These are phyloP conservation scores for Bursaphelenchus mucronatus DNA, from an alignment of 1,140 invertebrate genomes.

Conservation along the genomic window DNA sequence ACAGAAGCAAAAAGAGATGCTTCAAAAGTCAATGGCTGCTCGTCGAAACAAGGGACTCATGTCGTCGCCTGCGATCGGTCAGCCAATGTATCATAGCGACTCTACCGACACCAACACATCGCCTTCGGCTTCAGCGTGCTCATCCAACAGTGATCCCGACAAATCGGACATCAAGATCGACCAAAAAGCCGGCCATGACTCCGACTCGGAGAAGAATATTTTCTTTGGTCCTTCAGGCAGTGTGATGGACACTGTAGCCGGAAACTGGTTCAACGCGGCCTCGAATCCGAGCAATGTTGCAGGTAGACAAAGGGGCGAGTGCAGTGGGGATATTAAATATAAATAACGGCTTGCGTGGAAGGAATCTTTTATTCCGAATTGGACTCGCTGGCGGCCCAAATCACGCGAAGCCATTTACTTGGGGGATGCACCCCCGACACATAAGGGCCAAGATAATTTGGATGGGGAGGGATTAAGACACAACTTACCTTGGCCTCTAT, in stretches of 20 bases:
- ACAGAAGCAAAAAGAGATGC: slow-evolving; percentile 3
- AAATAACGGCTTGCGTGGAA: too few species aligned
- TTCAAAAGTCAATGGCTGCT: slow-evolving; percentile 9
- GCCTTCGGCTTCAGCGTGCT: slow-evolving; percentile 11
- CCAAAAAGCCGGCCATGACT: neutral
- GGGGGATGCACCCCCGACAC: too few species aligned
- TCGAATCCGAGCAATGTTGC: slow-evolving; percentile 11
- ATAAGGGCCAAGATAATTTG: too few species aligned
- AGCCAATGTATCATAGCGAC: slow-evolving; percentile 1
- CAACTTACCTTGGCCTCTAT: too few species aligned
- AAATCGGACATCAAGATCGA: slow-evolving; percentile 2
- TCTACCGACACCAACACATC: neutral
- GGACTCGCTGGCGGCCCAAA: too few species aligned
- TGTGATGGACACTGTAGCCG: neutral
- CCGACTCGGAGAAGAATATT: neutral
- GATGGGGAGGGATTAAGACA: too few species aligned
- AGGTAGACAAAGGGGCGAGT: neutral
- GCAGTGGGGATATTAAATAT: neutral
- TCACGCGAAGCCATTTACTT: too few species aligned
- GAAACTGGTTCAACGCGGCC: neutral
- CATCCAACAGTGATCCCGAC: slow-evolving; percentile 4
- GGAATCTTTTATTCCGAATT: too few species aligned
- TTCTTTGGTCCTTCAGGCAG: neutral
- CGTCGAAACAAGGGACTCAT: neutral
- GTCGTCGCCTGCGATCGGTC: neutral